Evolutionary conservation across 2,113 vertebrate genomes (phyloP), one percentile per base, ranked within the genome.

Genomic region (Gymnogyps californianus): DNA sequence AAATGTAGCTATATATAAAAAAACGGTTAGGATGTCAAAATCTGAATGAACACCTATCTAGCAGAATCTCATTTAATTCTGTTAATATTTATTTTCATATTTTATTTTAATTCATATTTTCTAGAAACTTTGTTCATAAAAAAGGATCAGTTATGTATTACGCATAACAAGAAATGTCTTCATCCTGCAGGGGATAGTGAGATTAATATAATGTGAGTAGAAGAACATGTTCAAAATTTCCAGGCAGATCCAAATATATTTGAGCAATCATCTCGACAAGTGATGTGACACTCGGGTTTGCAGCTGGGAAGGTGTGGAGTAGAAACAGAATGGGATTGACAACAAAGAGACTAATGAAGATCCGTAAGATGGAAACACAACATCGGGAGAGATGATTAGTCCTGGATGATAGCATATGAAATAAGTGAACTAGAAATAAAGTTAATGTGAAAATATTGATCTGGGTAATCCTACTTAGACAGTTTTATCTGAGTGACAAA

Each of bases 401-500:
- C 29, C 75, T 54, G 38, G n/a, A 26, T 86, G 87, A 93, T 8
- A 79, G 59, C 67, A 64, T 38, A 77, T 31, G 44, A 88, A 32
- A 18, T 59, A 96, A 94, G 51, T 61, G 74, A 89, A 72, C 46
- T 89, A 92, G 87, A 96, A 90, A 83, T 38, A 90, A 90, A 65
- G 28, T 83, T 72, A 78, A 95, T 74, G 47, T 93, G 65, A 76
- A 93, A 81, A 77, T 92, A 96, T 49, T 81, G 49, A 87, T 87
- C 49, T 78, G 25, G 16, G 55, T 78, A 86, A 62, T 78, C 61
- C 64, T 46, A 36, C 20, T 83, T 79, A 38, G 28, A 55, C 0
- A 1, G 66, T 44, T 84, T 51, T 31, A 93, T 38, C 38, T 31
- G 34, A 83, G 54, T 61, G 69, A 70, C 55, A 86, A 42, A 88